Percentiles rank a stretch among this genome's conserved stretches.
phyloP scores from a whole-genome alignment of 2,113 vertebrate genomes.

The Eurypyga helias region DNA sequence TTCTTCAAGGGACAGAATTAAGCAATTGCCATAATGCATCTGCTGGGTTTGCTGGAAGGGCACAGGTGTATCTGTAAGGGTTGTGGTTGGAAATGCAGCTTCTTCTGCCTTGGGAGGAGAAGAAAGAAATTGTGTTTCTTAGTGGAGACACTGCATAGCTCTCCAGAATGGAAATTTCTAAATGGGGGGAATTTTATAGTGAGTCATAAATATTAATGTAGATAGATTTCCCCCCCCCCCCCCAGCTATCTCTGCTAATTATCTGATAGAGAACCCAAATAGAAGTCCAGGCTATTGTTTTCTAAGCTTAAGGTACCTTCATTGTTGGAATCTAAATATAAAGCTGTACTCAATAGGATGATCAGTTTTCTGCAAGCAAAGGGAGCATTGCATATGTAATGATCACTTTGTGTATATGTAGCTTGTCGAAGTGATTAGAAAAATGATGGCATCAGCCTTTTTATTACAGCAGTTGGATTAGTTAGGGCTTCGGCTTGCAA shows the following conservation, averaged over 20 bases:
- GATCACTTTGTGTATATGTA: constrained; percentile 9
- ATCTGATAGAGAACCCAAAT: background rate
- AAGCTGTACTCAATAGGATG: constrained; percentile 23
- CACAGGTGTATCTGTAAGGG: background rate
- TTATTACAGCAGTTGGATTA: constrained; percentile 34
- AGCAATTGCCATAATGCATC: background rate
- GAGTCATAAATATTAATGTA: background rate
- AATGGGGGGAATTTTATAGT: background rate
- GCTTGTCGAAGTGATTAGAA: constrained; percentile 40
- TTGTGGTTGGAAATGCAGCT: background rate
- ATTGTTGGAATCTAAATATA: background rate
- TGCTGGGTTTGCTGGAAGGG: background rate
- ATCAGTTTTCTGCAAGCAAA: constrained; percentile 15
- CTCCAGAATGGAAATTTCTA: background rate
- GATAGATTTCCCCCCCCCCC: too few species aligned
- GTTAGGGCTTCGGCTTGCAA: background rate
- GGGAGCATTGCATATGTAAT: background rate
- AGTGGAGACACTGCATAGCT: background rate
- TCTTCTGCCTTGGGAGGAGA: background rate
- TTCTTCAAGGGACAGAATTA: background rate
- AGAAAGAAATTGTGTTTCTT: background rate
- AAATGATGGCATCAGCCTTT: constrained; percentile 33
- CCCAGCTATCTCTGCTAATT: background rate
- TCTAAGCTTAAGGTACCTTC: background rate
- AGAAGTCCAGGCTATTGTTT: background rate